Conservation (phyloP, 37 sponge, comb jelly and placozoan species). For the Chondrosia reniformis region DNA sequence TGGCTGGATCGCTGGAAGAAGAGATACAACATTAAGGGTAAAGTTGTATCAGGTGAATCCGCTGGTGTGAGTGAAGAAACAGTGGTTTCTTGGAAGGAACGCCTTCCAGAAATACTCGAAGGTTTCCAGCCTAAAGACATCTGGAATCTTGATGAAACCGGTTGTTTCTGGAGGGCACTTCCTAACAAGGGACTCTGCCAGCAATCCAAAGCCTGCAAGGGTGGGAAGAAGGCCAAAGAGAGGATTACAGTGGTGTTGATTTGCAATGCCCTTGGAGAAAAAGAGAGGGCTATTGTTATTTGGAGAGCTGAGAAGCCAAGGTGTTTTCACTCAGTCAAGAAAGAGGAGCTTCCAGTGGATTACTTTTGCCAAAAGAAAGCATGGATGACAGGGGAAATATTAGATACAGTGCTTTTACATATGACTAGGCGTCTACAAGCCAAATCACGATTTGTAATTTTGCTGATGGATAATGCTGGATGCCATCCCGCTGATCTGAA, state of each 20-base stretch:
- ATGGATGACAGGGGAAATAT: too few species aligned
- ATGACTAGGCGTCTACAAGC: too few species aligned
- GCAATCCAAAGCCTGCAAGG: conserved; percentile 36
- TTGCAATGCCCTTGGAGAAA: conserved; percentile 40
- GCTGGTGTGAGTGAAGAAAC: conserved; percentile 40
- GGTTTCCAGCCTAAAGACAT: conserved; percentile 31
- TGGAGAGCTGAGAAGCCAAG: conserved; percentile 62
- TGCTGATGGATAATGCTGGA: conserved; percentile 56
- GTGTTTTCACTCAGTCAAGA: conserved; percentile 31
- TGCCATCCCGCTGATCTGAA: conserved; percentile 37
- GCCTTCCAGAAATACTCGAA: conserved; percentile 31
- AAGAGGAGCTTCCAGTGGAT: conserved; percentile 32
- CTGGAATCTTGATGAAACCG: conserved; percentile 45
- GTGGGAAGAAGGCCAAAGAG: conserved; percentile 48
- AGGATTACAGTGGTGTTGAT: conserved; percentile 54
- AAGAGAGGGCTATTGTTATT: conserved; percentile 50
- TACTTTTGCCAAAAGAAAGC: conserved; percentile 71
- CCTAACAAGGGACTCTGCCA: conserved; percentile 49
- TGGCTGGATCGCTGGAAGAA: conserved; percentile 53
- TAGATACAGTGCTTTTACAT: too few species aligned
- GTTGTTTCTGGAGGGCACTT: conserved; percentile 45
- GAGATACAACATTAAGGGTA: conserved; percentile 44
- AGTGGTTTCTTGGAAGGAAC: too few species aligned
- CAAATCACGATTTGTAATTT: conserved; percentile 38
- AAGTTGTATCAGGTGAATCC: conserved; percentile 48